Conservation (phyloP, 2,888 invertebrate genomes). For the Abrostola triplasia region DNA sequence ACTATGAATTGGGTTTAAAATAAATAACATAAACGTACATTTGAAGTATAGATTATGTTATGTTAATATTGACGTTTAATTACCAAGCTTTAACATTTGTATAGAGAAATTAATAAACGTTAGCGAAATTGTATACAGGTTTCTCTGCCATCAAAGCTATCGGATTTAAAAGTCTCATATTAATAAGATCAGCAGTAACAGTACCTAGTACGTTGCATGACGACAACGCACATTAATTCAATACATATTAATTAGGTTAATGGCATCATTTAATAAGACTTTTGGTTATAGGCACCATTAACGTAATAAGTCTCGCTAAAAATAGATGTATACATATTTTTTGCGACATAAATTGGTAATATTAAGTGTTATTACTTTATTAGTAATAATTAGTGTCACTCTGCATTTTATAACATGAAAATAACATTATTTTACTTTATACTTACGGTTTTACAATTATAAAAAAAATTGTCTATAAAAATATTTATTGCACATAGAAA, state of each 20-base stretch:
- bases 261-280: background rate
- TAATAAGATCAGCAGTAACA: background rate
- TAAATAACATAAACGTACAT: too few relatives aligned
- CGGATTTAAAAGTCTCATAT: background rate
- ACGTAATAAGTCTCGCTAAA: background rate
- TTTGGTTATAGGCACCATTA: conserved; percentile 1
- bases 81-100: background rate
- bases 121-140: background rate
- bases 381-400: too few relatives aligned
- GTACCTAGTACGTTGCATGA: background rate
- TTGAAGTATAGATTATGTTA: background rate
- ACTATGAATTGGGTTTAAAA: conserved; percentile 35
- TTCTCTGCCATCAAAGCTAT: background rate
- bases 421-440: too few relatives aligned
- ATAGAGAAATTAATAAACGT: background rate
- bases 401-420: too few relatives aligned
- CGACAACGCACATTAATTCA: background rate
- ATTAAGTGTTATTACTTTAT: too few relatives aligned
- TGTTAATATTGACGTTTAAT: background rate
- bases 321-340: background rate
- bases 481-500: too few relatives aligned
- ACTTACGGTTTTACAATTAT: too few relatives aligned
- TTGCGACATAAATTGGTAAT: too few relatives aligned
- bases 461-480: too few relatives aligned
- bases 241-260: conserved; percentile 1